These are phyloP conservation scores for Podarcis lilfordi DNA, from an alignment of 2,797 vertebrate species.

Conservation along the genomic window DNA sequence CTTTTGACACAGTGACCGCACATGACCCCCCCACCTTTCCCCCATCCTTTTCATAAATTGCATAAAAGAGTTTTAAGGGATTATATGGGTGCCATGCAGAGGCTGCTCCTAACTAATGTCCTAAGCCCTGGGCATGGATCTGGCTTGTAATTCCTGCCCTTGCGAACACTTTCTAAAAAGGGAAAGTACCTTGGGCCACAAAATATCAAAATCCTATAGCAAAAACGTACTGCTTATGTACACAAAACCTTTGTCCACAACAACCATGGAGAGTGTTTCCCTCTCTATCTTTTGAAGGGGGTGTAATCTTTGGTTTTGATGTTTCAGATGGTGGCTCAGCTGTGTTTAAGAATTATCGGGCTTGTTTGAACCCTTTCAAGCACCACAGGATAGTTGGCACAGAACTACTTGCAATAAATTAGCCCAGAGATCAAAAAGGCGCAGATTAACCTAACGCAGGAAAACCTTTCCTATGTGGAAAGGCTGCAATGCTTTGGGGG, in stretches of 20 bases:
- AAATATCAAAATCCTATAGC: too few species aligned
- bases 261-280: background rate
- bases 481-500: too few species aligned
- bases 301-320: background rate
- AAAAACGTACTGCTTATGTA: background rate
- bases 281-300: too few species aligned
- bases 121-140: background rate
- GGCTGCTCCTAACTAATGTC: conserved; percentile 38
- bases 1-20: conserved; percentile 61
- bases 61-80: conserved; percentile 67
- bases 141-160: background rate
- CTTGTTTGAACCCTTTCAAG: too few species aligned
- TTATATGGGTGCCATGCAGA: conserved; percentile 58
- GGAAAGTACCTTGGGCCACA: background rate
- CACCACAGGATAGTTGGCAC: background rate
- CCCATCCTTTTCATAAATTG: conserved; percentile 39
- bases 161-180: background rate
- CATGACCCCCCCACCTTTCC: conserved; percentile 40
- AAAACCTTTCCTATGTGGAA: too few species aligned
- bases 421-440: too few species aligned
- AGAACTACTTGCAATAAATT: background rate
- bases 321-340: background rate
- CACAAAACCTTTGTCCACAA: background rate
- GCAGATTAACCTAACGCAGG: background rate
- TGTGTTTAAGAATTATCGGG: background rate